Evolutionary conservation across 2,888 invertebrate species (phyloP).

Genomic region (Mythimna lalbum): DNA sequence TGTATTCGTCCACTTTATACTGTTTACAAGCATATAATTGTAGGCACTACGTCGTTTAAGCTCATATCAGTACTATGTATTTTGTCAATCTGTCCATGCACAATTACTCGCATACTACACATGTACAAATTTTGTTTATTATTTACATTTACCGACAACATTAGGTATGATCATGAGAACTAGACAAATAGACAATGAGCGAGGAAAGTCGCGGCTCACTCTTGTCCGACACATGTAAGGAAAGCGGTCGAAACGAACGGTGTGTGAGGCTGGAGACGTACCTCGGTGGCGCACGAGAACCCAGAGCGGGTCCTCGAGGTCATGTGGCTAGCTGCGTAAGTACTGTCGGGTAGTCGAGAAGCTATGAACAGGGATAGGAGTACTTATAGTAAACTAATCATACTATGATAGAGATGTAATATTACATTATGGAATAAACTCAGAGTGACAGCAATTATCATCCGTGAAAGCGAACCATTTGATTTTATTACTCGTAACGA

Average conservation of each 20-base stretch:
- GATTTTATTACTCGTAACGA: constrained; percentile 37
- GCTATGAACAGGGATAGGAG: constrained; percentile 47
- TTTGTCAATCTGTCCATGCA: constrained; percentile 86
- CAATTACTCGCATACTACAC: constrained; percentile 85
- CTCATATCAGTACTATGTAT: constrained; percentile 92
- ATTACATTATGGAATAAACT: constrained; percentile 42
- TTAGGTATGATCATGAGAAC: constrained; percentile 66
- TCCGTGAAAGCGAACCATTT: constrained; percentile 45
- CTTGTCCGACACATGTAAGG: constrained; percentile 55
- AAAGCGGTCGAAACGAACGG: constrained; percentile 59
- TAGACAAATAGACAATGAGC: constrained; percentile 60
- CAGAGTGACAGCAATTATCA: constrained; percentile 31
- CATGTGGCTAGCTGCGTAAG: constrained; percentile 46
- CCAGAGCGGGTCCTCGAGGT: constrained; percentile 22
- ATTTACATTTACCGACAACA: constrained; percentile 80
- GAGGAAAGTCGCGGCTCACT: constrained; percentile 49
- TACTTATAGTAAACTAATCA: constrained; percentile 59
- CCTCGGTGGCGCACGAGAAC: constrained; percentile 29
- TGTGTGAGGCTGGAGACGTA: constrained; percentile 29
- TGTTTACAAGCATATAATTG: constrained; percentile 90
- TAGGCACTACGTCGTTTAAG: constrained; percentile 93
- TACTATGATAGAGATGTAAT: constrained; percentile 50
- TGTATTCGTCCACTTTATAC: constrained; percentile 78
- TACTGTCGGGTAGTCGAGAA: constrained; percentile 52
- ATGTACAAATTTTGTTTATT: constrained; percentile 84